These are phyloP conservation scores for Eclectus roratus DNA, from an alignment of 2,113 vertebrate genomes.

Conservation along the genomic window DNA sequence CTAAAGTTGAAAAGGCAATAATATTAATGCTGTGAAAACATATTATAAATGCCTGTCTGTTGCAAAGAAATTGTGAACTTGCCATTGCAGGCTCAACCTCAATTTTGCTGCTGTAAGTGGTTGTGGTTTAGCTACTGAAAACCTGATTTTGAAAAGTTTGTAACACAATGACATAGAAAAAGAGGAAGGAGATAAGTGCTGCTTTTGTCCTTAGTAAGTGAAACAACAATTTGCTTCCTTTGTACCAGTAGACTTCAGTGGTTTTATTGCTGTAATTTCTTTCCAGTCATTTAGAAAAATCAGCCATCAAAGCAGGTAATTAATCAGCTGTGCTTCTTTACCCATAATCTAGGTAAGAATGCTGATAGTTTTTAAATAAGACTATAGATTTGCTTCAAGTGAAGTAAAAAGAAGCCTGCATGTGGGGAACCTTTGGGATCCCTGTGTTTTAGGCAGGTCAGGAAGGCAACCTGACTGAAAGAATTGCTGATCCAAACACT, in stretches of 20 bases:
- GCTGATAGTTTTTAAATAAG: not conserved
- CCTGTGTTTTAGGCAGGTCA: not conserved
- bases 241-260: not conserved
- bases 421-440: not conserved
- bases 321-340: not conserved
- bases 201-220: not conserved
- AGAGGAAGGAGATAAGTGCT: not conserved
- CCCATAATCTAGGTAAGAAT: not conserved
- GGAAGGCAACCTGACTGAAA: not conserved
- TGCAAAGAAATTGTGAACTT: not conserved
- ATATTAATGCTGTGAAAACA: not conserved
- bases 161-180: not conserved
- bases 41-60: not conserved
- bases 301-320: not conserved
- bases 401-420: not conserved
- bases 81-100: not conserved
- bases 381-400: not conserved
- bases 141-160: not conserved
- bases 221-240: not conserved
- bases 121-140: not conserved
- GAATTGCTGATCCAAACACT: not conserved
- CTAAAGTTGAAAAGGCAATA: not conserved
- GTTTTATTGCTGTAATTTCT: not conserved
- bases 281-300: not conserved
- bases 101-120: not conserved